Evolutionary conservation across 2,888 invertebrate genomes (phyloP).

Genomic region (Acanthosepion lycidas): DNA sequence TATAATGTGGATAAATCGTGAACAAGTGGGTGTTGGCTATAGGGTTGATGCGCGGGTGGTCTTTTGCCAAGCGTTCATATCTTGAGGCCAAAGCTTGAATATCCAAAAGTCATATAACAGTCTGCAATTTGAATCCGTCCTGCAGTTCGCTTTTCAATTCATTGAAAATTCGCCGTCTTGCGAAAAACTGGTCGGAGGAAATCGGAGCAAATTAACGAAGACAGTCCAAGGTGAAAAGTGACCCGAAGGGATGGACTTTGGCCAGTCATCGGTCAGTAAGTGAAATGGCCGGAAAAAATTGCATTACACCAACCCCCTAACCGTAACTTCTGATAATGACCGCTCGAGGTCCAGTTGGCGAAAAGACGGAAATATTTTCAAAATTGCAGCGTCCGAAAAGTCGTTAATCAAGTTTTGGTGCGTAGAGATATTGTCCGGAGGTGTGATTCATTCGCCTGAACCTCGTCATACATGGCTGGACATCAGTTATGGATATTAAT

Average conservation of each 20-base stretch:
- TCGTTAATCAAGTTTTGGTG: neutral
- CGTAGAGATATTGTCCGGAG: neutral
- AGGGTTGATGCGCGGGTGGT: neutral
- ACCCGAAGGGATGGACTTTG: neutral
- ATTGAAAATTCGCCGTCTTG: neutral
- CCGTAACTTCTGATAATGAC: neutral
- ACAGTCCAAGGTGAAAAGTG: neutral
- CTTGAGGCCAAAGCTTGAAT: neutral
- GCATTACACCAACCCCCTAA: neutral
- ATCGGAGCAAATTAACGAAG: neutral
- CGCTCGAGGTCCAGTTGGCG: conserved; percentile 33
- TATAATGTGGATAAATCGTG: no score
- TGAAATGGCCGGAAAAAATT: conserved; percentile 33
- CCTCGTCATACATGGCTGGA: conserved; percentile 16
- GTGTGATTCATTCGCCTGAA: neutral
- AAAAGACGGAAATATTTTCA: conserved; percentile 1
- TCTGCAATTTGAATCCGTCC: neutral
- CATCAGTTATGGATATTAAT: conserved; percentile 18
- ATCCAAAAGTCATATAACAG: neutral
- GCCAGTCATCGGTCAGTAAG: neutral
- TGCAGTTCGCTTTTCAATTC: neutral
- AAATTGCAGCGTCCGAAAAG: conserved; percentile 12
- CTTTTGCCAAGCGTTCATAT: neutral
- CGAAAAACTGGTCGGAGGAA: neutral
- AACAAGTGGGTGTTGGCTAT: no score